phyloP scores from a whole-genome alignment of 2,888 invertebrate species.

The Brachylomia viminalis region DNA sequence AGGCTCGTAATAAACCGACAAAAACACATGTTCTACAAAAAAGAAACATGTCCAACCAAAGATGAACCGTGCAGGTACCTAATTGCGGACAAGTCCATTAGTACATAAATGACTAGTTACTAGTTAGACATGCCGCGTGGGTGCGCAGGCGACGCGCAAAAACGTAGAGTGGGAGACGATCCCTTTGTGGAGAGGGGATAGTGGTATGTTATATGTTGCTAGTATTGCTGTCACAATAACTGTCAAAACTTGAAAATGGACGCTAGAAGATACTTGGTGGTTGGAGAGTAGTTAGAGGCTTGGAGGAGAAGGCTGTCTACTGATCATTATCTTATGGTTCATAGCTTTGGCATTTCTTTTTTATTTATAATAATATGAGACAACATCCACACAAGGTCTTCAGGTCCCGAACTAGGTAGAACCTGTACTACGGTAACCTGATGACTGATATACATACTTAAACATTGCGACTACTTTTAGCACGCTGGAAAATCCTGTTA shows the following conservation, averaged over 20 bases:
- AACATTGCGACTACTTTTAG: not conserved
- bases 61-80: conserved; percentile 5
- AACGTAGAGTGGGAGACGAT: conserved; percentile 45
- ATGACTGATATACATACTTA: too few relatives aligned
- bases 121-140: conserved; percentile 22
- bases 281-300: not conserved
- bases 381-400: too few relatives aligned
- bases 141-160: conserved; percentile 50
- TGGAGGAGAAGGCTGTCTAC: not conserved
- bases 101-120: conserved; percentile 34
- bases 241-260: not conserved
- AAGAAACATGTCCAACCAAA: conserved; percentile 28
- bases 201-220: not conserved
- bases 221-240: not conserved
- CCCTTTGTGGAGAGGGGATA: conserved; percentile 23
- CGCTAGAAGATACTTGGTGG: not conserved
- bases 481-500: not conserved
- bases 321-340: not conserved
- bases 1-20: not conserved
- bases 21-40: conserved; percentile 22
- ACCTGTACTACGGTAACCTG: too few relatives aligned
- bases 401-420: too few relatives aligned
- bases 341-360: too few relatives aligned
- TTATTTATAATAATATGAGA: too few relatives aligned
- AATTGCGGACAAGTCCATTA: conserved; percentile 54